Evolutionary conservation across 2,888 invertebrate genomes (phyloP), one percentile per base, ranked within the genome.

Genomic region (Litoditis marina): DNA sequence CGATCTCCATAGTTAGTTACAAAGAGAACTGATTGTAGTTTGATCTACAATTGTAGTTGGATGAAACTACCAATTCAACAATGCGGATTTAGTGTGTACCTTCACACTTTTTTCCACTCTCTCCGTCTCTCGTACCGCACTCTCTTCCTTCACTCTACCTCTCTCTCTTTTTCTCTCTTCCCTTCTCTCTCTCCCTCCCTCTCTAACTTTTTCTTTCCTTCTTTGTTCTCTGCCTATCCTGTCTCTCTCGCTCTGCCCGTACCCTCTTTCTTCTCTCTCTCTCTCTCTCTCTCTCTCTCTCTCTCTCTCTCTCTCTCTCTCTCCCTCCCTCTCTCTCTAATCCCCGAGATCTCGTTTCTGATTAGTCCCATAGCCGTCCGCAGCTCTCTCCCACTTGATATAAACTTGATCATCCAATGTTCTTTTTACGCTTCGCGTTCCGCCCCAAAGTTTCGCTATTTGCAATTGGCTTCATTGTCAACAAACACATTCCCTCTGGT

Each of bases 301-400:
- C 42, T 42, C 42, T 42, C 11, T 42, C 42, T 42, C 42, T 42
- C 42, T 42, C 42, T 42, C 42, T 42, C 42, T 42, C 42, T 42
- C 42, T 6, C 42, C 19, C 11, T 8, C 42, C 19, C 11, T 8
- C 42, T 42, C 42, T 42, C 11, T 42, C 42, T 42, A 22, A 19
- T 13, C 30, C 27, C 16, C 49, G 27, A 28, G n/a, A 11, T 47
- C 28, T 49, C 27, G 2, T 30, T 27, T n/a, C n/a, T n/a, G n/a
- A n/a, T n/a, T n/a, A n/a, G n/a, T n/a, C n/a, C n/a, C n/a, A n/a
- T n/a, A n/a, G n/a, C n/a, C n/a, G n/a, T n/a, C n/a, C n/a, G n/a
- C n/a, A n/a, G 11, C 30, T 49, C 27, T 49, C 49, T 27, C 28
- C 30, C 28, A 16, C 7, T 49, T 30, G n/a, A n/a, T 7, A 22